Percentiles rank a stretch among this genome's conserved stretches.
Evolutionary conservation across 2,888 invertebrate genomes (phyloP).

Genomic region (Orchestes rusci): DNA sequence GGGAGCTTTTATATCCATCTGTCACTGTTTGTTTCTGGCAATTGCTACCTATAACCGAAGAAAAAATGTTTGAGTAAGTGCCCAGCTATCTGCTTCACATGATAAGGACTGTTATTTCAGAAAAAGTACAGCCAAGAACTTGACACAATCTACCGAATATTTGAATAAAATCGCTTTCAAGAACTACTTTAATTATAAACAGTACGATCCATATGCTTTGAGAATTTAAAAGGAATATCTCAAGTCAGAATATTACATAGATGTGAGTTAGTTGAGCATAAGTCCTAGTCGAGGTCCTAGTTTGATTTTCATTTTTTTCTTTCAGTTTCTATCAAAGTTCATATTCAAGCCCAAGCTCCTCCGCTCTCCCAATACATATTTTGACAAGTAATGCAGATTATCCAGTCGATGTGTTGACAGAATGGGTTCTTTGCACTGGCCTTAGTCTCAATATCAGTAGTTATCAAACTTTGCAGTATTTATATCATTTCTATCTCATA

Average conservation of each 20-base stretch:
- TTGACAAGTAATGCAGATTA: too few relatives aligned
- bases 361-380: too few relatives aligned
- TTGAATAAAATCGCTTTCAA: slow-evolving; percentile 23
- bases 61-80: too few relatives aligned
- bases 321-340: not conserved
- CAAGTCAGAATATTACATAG: slow-evolving; percentile 22
- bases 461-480: too few relatives aligned
- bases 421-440: slow-evolving; percentile 25
- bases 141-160: slow-evolving; percentile 14
- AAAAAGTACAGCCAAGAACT: too few relatives aligned
- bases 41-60: too few relatives aligned
- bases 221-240: slow-evolving; percentile 23
- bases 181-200: slow-evolving; percentile 18
- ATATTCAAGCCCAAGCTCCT: too few relatives aligned
- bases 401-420: slow-evolving; percentile 25
- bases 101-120: too few relatives aligned
- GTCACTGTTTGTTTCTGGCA: slow-evolving; percentile 38
- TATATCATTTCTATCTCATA: too few relatives aligned
- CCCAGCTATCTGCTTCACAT: too few relatives aligned
- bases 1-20: slow-evolving; percentile 35
- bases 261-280: slow-evolving; percentile 2
- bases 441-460: too few relatives aligned
- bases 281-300: not conserved
- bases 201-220: slow-evolving; percentile 18
- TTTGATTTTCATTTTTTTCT: not conserved